Evolutionary conservation across 2,888 invertebrate genomes (phyloP).

Genomic region (Cataglyphis albicans): DNA sequence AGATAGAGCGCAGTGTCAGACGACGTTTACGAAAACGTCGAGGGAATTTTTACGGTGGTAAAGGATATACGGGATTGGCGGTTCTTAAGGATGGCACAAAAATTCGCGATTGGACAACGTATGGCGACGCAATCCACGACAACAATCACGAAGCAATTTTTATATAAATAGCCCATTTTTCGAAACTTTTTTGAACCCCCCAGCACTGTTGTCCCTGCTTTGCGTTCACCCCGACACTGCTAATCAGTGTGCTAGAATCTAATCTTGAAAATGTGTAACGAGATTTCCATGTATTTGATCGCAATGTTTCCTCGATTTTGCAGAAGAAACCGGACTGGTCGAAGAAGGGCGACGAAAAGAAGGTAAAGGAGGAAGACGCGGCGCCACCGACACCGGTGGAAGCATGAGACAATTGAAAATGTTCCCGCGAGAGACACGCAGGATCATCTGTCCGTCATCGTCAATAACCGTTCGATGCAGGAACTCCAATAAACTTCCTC

Average conservation of each 20-base stretch:
- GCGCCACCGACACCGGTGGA: slow-evolving; percentile 87
- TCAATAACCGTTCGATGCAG: slow-evolving; percentile 67
- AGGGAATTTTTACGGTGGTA: slow-evolving; percentile 33
- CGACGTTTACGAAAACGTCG: slow-evolving; percentile 19
- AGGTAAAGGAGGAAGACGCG: slow-evolving; percentile 93
- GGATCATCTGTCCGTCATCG: slow-evolving; percentile 44
- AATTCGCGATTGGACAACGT: slow-evolving; percentile 18
- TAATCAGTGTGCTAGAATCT: slow-evolving; percentile 70
- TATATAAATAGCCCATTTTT: slow-evolving; percentile 22
- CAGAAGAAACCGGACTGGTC: slow-evolving; percentile 98
- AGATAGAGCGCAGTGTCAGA: slow-evolving; percentile 37
- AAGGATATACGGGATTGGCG: slow-evolving; percentile 23
- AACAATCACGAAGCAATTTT: slow-evolving; percentile 39
- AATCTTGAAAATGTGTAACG: slow-evolving; percentile 30
- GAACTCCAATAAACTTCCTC: slow-evolving; percentile 60
- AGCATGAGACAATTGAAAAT: slow-evolving; percentile 88
- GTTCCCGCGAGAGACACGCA: slow-evolving; percentile 49
- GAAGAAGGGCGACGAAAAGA: slow-evolving; percentile 95
- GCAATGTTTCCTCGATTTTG: slow-evolving; percentile 85
- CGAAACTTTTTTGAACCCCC: slow-evolving; percentile 22
- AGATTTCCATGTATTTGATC: slow-evolving; percentile 49
- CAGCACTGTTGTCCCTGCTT: slow-evolving; percentile 53
- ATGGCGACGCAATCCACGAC: slow-evolving; percentile 12
- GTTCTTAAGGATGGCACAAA: slow-evolving; percentile 6
- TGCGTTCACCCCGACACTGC: slow-evolving; percentile 63